Evolutionary conservation across 2,888 invertebrate species (phyloP).

Genomic region (Orchesellides sinensis): DNA sequence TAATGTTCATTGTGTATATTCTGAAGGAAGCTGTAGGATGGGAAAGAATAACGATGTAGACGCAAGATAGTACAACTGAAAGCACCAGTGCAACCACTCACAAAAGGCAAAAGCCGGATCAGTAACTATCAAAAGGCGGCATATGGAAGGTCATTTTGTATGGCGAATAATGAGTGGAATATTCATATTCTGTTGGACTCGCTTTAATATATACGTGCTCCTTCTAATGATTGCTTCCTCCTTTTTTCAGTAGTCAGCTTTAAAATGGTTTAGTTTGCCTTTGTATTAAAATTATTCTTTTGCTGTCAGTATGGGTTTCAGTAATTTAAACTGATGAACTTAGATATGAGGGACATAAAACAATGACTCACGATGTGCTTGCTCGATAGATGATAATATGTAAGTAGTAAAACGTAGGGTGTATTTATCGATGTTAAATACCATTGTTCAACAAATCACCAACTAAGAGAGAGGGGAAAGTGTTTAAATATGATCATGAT

Average conservation of each 20-base stretch:
- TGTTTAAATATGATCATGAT: slow-evolving; percentile 1
- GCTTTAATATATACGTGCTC: slow-evolving; percentile 9
- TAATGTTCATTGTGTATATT: slow-evolving; percentile 18
- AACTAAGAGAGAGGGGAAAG: neutral
- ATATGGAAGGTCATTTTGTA: slow-evolving; percentile 56
- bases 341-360: neutral
- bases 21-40: neutral
- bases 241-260: neutral
- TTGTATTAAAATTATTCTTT: neutral
- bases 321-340: neutral
- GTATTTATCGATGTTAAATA: neutral
- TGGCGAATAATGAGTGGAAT: slow-evolving; percentile 50
- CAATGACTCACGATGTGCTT: neutral
- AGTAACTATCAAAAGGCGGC: slow-evolving; percentile 35
- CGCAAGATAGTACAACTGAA: neutral
- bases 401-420: neutral
- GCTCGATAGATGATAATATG: neutral
- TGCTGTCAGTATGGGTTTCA: slow-evolving; percentile 11
- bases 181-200: slow-evolving; percentile 25
- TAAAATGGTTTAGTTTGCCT: neutral
- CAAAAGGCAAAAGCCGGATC: neutral
- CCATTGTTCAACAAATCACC: neutral
- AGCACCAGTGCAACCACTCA: neutral
- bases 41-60: neutral
- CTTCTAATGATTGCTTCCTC: neutral